Conservation (phyloP, 2,113 vertebrate species). For the Prochilodus magdalenae region DNA sequence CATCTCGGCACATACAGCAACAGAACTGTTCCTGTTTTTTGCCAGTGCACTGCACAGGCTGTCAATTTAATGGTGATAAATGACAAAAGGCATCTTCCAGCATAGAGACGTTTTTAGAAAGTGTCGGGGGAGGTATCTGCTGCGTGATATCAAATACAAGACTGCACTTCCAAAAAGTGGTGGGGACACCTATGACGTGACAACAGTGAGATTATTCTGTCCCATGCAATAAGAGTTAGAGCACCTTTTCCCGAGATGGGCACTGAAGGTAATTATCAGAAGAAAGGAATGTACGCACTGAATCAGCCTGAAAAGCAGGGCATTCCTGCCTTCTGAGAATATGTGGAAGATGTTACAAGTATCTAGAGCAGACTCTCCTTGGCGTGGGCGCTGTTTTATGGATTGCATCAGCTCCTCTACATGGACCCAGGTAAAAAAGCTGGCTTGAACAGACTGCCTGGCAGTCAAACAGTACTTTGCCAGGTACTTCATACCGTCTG, state of each 20-base stretch:
- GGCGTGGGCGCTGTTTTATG: conserved; percentile 24
- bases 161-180: too few species aligned
- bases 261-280: background rate
- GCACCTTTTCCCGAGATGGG: background rate
- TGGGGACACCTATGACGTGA: background rate
- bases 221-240: background rate
- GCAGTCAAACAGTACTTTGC: conserved; percentile 2
- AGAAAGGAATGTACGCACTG: background rate
- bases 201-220: background rate
- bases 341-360: background rate
- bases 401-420: conserved; percentile 22
- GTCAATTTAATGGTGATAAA: background rate
- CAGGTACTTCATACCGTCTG: conserved; percentile 37
- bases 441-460: conserved; percentile 22
- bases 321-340: background rate
- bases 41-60: background rate
- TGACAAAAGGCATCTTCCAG: background rate
- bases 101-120: background rate
- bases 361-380: background rate
- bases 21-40: too few species aligned
- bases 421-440: conserved; percentile 25
- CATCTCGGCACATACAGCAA: background rate
- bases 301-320: conserved; percentile 1
- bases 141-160: too few species aligned
- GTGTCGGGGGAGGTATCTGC: too few species aligned